A percentile compares a stretch with the other conserved stretches of the same genome.
Evolutionary conservation across 2,888 invertebrate species (phyloP).

Genomic region (Drosophila prostipennis): DNA sequence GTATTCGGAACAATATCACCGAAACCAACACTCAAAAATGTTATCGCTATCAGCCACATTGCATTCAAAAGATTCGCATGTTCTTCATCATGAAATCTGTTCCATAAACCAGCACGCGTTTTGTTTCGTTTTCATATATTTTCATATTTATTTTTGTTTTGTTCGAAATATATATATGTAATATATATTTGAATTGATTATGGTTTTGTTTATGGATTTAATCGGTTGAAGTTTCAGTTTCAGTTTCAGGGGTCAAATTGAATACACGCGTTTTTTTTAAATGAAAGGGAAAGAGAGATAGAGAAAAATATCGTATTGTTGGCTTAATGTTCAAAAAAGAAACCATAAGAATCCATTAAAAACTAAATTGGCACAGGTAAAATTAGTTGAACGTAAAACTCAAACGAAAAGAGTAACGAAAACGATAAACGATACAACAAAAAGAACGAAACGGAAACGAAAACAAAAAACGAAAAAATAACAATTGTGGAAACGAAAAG

Average conservation of each 20-base stretch:
- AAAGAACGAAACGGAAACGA: conserved; percentile 7
- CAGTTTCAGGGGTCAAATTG: conserved; percentile 40
- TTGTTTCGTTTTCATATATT: conserved; percentile 19
- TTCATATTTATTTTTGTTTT: conserved; percentile 15
- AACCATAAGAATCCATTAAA: conserved; percentile 52
- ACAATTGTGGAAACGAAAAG: conserved; percentile 13
- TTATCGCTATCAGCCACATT: conserved; percentile 99
- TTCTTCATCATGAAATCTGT: conserved; percentile 98
- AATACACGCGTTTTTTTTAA: conserved; percentile 46
- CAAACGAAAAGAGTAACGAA: conserved; percentile 9
- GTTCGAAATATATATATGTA: conserved; percentile 36
- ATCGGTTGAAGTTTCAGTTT: conserved; percentile 39
- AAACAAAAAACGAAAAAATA: conserved; percentile 14
- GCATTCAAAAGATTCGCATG: conserved; percentile 99
- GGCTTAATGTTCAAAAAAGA: conserved; percentile 76
- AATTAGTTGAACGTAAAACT: conserved; percentile 26
- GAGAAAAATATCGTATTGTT: conserved; percentile 79
- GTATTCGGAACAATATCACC: conserved; percentile 99
- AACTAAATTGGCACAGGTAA: conserved; percentile 41
- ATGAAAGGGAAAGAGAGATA: conserved; percentile 79
- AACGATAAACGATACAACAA: conserved; percentile 1
- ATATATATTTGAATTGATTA: conserved; percentile 23
- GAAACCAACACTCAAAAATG: conserved; percentile 99
- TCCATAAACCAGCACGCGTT: conserved; percentile 41
- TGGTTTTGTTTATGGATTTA: conserved; percentile 25